Conservation (phyloP, 2,888 invertebrate species). For the Coremacera marginata region DNA sequence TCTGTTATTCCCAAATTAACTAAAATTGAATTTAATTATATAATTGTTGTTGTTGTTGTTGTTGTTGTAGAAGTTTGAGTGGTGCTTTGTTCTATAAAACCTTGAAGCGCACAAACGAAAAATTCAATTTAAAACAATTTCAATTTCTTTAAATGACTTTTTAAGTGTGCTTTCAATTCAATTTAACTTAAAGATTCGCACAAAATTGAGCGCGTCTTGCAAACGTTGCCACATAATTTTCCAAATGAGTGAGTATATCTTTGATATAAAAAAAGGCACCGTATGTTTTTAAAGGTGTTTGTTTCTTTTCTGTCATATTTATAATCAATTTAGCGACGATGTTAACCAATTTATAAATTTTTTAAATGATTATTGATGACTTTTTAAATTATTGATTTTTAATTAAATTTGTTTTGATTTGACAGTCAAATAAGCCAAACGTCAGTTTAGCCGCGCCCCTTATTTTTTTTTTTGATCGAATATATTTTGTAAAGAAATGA, state of each 20-base stretch:
- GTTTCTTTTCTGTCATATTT: too few relatives aligned
- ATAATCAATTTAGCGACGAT: too few relatives aligned
- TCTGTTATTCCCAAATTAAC: not conserved
- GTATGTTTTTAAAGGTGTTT: too few relatives aligned
- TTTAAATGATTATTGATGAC: not conserved
- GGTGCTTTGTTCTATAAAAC: not conserved
- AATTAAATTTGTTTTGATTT: too few relatives aligned
- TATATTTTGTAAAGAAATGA: not conserved
- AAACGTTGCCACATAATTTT: not conserved
- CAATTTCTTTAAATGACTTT: constrained; percentile 5
- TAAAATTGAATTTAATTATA: constrained; percentile 21
- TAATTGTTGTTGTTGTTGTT: not conserved
- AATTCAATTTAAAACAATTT: constrained; percentile 1
- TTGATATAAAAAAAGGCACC: too few relatives aligned
- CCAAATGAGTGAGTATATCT: not conserved
- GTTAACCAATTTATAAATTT: not conserved
- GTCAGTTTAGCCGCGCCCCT: too few relatives aligned
- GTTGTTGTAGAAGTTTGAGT: not conserved
- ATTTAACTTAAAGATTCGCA: not conserved
- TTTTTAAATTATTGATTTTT: not conserved
- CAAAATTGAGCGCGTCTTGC: not conserved
- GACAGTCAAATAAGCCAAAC: too few relatives aligned
- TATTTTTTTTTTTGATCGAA: not conserved
- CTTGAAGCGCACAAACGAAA: not conserved
- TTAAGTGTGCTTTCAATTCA: not conserved